Percentiles rank a stretch among this genome's conserved stretches.
phyloP scores from a whole-genome alignment of 2,888 invertebrate genomes.

The Sycophila texana region DNA sequence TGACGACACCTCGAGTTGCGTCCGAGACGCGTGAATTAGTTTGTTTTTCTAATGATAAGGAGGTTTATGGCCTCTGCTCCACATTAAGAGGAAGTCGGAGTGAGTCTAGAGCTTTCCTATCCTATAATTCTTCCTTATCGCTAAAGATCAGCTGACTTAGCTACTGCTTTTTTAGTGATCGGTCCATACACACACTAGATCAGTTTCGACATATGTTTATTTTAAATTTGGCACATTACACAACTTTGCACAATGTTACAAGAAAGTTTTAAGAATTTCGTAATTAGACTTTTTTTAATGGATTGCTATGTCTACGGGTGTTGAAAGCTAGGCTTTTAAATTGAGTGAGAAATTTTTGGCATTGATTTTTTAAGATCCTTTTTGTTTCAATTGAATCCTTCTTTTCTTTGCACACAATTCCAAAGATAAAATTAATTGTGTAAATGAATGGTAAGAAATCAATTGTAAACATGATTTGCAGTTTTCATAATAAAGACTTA shows the following conservation, averaged over 20 bases:
- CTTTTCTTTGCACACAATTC: not conserved
- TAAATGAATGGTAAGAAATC: slow-evolving; percentile 18
- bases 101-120: not conserved
- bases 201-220: slow-evolving; percentile 57
- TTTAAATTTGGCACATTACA: slow-evolving; percentile 58
- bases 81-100: not conserved
- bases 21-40: not conserved
- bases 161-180: slow-evolving; percentile 25
- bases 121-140: not conserved
- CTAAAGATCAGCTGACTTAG: slow-evolving; percentile 36
- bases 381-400: not conserved
- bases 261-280: slow-evolving; percentile 29
- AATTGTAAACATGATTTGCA: slow-evolving; percentile 38
- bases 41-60: slow-evolving; percentile 29
- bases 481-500: slow-evolving; percentile 22
- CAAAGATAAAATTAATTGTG: slow-evolving; percentile 23
- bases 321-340: not conserved
- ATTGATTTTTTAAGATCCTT: too few relatives aligned
- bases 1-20: not conserved
- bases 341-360: too few relatives aligned
- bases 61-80: not conserved
- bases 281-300: slow-evolving; percentile 9
- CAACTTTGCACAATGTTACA: slow-evolving; percentile 55
- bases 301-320: not conserved
- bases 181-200: slow-evolving; percentile 18